Evolutionary conservation across 2,888 invertebrate genomes (phyloP).

Genomic region (Meandrusa payeni): DNA sequence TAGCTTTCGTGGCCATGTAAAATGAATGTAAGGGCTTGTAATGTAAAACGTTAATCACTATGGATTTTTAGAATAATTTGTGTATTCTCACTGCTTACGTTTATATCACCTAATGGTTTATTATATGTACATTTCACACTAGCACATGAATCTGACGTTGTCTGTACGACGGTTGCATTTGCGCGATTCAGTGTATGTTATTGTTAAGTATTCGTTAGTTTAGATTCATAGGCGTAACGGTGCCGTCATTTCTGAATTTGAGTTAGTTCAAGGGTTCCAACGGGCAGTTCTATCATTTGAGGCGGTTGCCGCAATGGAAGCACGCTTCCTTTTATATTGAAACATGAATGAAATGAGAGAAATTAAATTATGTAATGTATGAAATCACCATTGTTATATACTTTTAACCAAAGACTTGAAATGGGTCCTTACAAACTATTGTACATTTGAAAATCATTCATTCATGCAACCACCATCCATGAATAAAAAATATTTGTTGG

Average conservation of each 20-base stretch:
- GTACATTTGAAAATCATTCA: too few relatives aligned
- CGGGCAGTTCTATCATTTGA: constrained; percentile 62
- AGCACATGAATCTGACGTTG: too few relatives aligned
- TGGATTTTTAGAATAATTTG: too few relatives aligned
- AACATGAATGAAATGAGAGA: constrained; percentile 10
- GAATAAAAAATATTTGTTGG: too few relatives aligned
- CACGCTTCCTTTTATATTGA: constrained; percentile 6
- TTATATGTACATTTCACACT: too few relatives aligned
- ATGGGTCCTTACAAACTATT: too few relatives aligned
- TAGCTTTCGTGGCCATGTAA: too few relatives aligned
- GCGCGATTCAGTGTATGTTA: constrained; percentile 55
- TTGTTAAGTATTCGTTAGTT: constrained; percentile 74
- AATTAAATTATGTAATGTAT: constrained; percentile 18
- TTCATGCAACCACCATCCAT: too few relatives aligned
- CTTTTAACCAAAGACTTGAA: not conserved
- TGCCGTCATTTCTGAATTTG: constrained; percentile 76
- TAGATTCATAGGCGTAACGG: constrained; percentile 64
- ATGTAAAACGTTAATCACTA: too few relatives aligned
- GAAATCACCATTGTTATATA: constrained; percentile 13
- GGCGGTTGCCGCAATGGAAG: not conserved
- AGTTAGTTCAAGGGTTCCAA: constrained; percentile 68
- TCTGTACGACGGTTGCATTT: constrained; percentile 41
- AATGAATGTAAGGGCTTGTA: too few relatives aligned
- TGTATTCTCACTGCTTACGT: too few relatives aligned
- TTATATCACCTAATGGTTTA: too few relatives aligned